These are phyloP conservation scores for Hyles vespertilio DNA, from an alignment of 1,140 invertebrate genomes.

Conservation along the genomic window DNA sequence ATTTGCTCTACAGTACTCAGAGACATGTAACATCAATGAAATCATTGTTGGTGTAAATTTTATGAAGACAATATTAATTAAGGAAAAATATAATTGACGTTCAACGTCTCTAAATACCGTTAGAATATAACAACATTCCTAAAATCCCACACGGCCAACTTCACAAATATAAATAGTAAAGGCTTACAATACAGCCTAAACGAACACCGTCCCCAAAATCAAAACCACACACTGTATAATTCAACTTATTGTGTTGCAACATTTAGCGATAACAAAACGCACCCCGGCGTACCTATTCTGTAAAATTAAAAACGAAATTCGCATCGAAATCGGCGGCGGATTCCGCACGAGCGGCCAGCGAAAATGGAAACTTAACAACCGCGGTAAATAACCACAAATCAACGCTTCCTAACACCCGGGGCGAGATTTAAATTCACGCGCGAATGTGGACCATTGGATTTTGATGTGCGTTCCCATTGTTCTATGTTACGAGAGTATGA, in stretches of 20 bases:
- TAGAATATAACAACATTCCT: too few relatives aligned
- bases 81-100: too few relatives aligned
- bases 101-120: too few relatives aligned
- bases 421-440: slow-evolving; percentile 69
- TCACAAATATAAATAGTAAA: too few relatives aligned
- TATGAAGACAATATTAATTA: too few relatives aligned
- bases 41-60: too few relatives aligned
- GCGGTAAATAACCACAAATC: slow-evolving; percentile 74
- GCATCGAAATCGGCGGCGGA: slow-evolving; percentile 55
- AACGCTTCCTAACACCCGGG: slow-evolving; percentile 61
- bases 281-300: slow-evolving; percentile 43
- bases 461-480: slow-evolving; percentile 8
- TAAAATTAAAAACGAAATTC: slow-evolving; percentile 68
- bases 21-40: too few relatives aligned
- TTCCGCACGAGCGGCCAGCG: slow-evolving; percentile 54
- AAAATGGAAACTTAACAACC: slow-evolving; percentile 69
- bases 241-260: slow-evolving; percentile 5
- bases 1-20: too few relatives aligned
- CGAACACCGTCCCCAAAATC: not conserved
- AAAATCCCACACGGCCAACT: too few relatives aligned
- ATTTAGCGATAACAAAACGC: slow-evolving; percentile 7
- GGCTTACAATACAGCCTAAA: too few relatives aligned
- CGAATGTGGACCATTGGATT: slow-evolving; percentile 49
- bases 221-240: slow-evolving; percentile 6
- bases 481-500: not conserved